Evolutionary conservation across 2,797 vertebrate genomes (phyloP), one percentile per base, ranked within the genome.

Genomic region (Sebastes matsubarae): DNA sequence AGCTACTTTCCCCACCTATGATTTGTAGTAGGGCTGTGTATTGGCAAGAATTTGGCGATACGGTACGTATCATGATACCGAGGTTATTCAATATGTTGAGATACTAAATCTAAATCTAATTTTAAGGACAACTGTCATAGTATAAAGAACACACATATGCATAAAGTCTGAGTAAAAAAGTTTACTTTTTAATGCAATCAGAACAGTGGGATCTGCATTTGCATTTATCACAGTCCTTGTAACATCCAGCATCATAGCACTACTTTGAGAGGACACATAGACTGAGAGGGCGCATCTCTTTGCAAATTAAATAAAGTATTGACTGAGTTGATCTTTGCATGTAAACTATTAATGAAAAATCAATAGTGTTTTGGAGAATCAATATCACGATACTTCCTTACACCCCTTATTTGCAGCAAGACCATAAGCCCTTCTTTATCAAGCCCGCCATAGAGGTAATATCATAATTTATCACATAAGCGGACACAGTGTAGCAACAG

Each of bases 391-490:
- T n/a, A 50, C 18, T 50, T 50, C 18, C 0, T 50, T 50, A 50
- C 16, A 4, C 42, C 42, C 42, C 42, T 20, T 8, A 50, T 50
- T 50, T 50, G 18, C 50, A 79, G 16, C 60, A 58, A 38, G 36
- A 64, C 20, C 64, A 65, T 14, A 50, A 74, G 36, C 13, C 24
- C 34, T 46, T 46, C 18, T 68, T 18, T 72, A 5, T 68, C 25
- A 80, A 66, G 11, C 46, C 14, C 14, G 24, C 34, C 13, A 18
- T 13, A 38, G 58, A 38, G 14, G 46, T 59, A 64, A 68, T 16
- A 59, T 69, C 71, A 78, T 71, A 54, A 76, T 72, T 80, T 61
- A 81, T 69, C 27, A 27, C 46, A 50, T 59, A 68, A 65, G 69
- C 46, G 72, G 71, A 68, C 75, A 71, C 54, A 71, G 61, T 60